These are phyloP conservation scores for Myrmecobius fasciatus DNA, from an alignment of 2,113 vertebrate genomes.

Conservation along the genomic window DNA sequence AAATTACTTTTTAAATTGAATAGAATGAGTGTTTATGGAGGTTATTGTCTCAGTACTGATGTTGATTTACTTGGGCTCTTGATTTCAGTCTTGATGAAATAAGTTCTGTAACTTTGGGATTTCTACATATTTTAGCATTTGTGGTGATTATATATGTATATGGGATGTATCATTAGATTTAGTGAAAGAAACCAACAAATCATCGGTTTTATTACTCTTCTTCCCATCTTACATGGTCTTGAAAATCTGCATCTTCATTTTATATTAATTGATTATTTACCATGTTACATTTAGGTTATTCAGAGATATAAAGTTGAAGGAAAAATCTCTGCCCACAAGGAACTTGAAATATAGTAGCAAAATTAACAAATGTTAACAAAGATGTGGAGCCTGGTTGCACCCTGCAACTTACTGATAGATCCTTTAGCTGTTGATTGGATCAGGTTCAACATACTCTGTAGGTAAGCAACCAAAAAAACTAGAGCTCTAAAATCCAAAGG, in stretches of 20 bases:
- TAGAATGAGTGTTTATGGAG: background rate
- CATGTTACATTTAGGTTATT: background rate
- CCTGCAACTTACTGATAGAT: too few relatives aligned
- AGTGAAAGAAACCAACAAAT: background rate
- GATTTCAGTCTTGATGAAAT: background rate
- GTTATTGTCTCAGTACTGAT: background rate
- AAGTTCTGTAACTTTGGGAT: background rate
- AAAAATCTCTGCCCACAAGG: background rate
- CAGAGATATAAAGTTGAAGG: background rate
- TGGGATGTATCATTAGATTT: accelerated
- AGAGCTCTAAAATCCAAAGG: background rate
- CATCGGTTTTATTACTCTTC: background rate
- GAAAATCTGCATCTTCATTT: background rate
- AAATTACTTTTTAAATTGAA: background rate
- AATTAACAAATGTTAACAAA: background rate
- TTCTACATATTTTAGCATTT: background rate
- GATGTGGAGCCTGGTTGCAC: background rate
- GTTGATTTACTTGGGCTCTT: background rate
- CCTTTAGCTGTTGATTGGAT: too few relatives aligned
- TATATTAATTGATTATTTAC: background rate
- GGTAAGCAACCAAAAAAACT: background rate
- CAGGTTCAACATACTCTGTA: background rate
- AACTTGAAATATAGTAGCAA: too few relatives aligned
- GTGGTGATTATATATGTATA: background rate
- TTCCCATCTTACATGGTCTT: background rate